A percentile compares a stretch with the other conserved stretches of the same genome.
Conservation (phyloP, 92 coral and sea anemone species). For the Meandrina meandrites region DNA sequence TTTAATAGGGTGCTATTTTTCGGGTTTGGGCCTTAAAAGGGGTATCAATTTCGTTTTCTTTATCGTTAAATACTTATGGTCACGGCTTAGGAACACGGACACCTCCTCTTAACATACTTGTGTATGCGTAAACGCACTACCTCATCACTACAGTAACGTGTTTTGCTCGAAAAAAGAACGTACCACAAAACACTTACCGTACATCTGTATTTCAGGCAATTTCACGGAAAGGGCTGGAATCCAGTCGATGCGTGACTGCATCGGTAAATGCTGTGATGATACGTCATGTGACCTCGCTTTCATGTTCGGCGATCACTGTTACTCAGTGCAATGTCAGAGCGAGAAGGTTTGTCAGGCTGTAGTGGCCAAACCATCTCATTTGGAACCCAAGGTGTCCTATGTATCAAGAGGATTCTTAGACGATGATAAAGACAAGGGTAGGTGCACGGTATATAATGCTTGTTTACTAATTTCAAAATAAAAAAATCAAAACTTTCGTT, state of each 20-base stretch:
- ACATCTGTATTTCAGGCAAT: constrained; percentile 50
- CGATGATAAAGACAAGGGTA: constrained; percentile 65
- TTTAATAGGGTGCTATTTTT: no score
- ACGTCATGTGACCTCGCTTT: constrained; percentile 93
- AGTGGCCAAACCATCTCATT: constrained; percentile 76
- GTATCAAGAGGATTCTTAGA: constrained; percentile 63
- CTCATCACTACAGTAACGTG: background rate
- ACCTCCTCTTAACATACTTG: no score
- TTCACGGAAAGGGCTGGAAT: constrained; percentile 74
- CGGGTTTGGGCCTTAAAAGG: no score
- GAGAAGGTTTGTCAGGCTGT: constrained; percentile 91
- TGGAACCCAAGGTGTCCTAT: constrained; percentile 81
- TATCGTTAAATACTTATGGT: no score
- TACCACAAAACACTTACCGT: background rate
- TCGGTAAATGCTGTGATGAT: constrained; percentile 87
- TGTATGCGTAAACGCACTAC: no score
- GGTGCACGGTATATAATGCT: background rate
- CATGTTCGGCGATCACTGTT: constrained; percentile 97
- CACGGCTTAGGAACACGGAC: no score
- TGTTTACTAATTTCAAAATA: no score
- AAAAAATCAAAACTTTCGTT: no score
- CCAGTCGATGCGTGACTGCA: constrained; percentile 78
- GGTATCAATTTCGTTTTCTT: no score
- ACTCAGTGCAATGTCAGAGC: constrained; percentile 83
- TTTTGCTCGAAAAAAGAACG: background rate